Conservation (phyloP, 2,797 vertebrate genomes). For the Brachyalestes nurse region DNA sequence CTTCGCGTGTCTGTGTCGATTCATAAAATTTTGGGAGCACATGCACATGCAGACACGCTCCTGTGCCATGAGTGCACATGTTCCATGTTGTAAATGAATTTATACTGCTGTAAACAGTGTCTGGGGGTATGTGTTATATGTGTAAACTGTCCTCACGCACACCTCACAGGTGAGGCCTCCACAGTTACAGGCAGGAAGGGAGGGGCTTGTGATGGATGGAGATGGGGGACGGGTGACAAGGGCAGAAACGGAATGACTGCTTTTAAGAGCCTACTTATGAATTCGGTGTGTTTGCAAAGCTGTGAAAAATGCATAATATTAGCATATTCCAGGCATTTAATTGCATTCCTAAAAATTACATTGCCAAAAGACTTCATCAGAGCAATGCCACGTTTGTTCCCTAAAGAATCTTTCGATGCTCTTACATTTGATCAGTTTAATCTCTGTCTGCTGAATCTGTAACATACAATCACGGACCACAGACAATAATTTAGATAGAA, state of each 20-base stretch:
- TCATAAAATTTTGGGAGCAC: slow-evolving; percentile 22
- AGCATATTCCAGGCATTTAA: background rate
- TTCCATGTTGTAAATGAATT: background rate
- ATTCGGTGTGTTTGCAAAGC: background rate
- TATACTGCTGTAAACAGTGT: background rate
- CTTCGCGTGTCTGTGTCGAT: slow-evolving; percentile 26
- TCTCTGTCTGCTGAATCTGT: background rate
- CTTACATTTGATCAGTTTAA: background rate
- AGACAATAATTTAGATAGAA: background rate
- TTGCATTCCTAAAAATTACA: background rate
- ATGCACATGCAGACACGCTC: background rate
- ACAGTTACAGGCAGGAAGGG: background rate
- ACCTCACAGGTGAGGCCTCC: background rate
- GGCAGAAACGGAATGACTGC: background rate
- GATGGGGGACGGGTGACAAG: background rate
- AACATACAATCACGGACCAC: background rate
- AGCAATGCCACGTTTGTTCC: background rate
- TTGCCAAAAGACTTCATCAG: background rate
- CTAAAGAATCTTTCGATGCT: background rate
- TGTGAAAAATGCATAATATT: background rate
- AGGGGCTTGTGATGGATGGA: background rate
- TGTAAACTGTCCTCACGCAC: background rate
- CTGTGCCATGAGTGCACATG: background rate
- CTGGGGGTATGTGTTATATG: background rate
- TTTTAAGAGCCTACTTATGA: background rate